These are phyloP conservation scores for Turnix velox DNA, from an alignment of 2,113 vertebrate species.

Conservation along the genomic window DNA sequence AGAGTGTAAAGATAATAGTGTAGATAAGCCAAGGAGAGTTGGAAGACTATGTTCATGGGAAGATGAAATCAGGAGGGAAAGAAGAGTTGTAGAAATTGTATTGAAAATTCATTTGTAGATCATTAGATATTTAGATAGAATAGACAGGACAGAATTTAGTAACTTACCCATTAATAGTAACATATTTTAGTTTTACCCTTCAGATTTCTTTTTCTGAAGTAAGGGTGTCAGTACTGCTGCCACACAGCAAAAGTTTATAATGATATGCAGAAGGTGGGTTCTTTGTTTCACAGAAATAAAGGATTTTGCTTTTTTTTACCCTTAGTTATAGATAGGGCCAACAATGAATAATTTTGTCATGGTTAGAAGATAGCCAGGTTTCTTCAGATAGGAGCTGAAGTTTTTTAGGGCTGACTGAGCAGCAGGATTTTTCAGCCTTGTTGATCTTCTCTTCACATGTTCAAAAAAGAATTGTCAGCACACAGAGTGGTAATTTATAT, in stretches of 20 bases:
- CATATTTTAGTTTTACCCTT: background rate
- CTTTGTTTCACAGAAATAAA: background rate
- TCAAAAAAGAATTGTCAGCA: background rate
- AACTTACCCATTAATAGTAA: background rate
- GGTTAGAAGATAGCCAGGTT: background rate
- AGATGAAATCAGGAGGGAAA: background rate
- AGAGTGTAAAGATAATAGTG: background rate
- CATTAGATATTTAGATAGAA: background rate
- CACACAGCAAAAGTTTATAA: too few relatives aligned
- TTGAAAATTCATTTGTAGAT: background rate
- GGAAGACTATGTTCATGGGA: background rate
- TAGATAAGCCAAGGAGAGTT: background rate
- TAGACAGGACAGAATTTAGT: background rate
- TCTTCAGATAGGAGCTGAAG: background rate
- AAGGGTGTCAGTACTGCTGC: background rate
- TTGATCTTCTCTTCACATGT: background rate
- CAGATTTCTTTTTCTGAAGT: background rate
- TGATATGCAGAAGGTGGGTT: background rate
- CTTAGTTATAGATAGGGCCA: background rate
- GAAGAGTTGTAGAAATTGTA: background rate
- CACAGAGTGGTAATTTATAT: background rate
- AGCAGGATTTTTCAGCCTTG: background rate
- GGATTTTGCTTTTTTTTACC: background rate
- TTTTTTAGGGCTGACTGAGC: background rate
- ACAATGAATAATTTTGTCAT: background rate